Base-by-base conservation (phyloP, 2,113 vertebrate species). In the Sinocyclocheilus maitianheensis region DNA sequence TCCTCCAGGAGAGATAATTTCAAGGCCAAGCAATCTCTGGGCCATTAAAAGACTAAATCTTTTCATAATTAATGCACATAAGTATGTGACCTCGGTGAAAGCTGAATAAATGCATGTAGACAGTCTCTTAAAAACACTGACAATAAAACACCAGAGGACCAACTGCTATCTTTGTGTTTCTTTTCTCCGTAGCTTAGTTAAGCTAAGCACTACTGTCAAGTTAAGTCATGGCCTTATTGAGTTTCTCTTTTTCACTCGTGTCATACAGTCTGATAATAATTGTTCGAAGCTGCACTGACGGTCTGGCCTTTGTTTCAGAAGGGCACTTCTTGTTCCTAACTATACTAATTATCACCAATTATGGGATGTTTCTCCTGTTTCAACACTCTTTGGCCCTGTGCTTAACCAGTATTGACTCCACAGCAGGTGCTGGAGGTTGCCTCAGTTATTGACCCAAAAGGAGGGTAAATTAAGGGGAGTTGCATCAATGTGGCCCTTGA, bases 1-100 rank as follows among this genome's bases (percentile, higher is more conserved):
- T 86, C 60, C 60, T 4, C 13, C 30, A 79, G 72, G 62, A 84
- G 81, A 48, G 8, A 79, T 24, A 18, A 34, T 72, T 69, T 83
- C 46, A 37, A 86, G 63, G 46, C 48, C 51, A 82, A 65, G 63
- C 82, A 86, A 87, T 89, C 85, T 88, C 81, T 84, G 85, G 46
- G 26, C 18, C 63, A 86, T 86, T 84, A 86, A 80, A 79, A 83
- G 5, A 80, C 46, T 20, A 74, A 58, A 20, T 37, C 0, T 8
- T 26, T 86, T 72, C 24, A 43, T 86, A 81, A 67, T 71, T 71
- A 81, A 86, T 86, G 75, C 30, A 55, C 46, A 75, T 58, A 86
- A 77, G 74, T 83, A 72, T 53, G 34, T 63, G 67, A 58, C n/a
- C 48, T 74, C 14, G 24, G 75, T 77, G 40, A 67, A 82, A 37